Percentiles rank a stretch among this genome's conserved stretches.
Evolutionary conservation across 2,888 invertebrate species (phyloP).

Genomic region (Galeopsomyia nigrocyanea): DNA sequence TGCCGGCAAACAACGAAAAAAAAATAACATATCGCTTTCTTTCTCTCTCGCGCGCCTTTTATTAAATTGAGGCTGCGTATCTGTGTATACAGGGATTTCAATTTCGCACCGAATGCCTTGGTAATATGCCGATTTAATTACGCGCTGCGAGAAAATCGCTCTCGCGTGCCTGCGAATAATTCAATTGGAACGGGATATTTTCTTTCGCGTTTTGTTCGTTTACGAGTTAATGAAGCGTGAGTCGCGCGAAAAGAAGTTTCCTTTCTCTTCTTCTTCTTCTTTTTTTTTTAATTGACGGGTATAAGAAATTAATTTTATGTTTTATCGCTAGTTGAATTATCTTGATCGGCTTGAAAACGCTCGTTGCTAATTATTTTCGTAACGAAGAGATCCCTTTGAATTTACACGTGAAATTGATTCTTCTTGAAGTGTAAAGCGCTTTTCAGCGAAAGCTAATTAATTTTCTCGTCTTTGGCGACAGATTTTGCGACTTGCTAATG

Average conservation of each 20-base stretch:
- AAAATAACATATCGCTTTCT: neutral
- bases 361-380: no score
- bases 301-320: no score
- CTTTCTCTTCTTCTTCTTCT: no score
- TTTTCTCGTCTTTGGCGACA: slow-evolving; percentile 16
- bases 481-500: slow-evolving; percentile 4
- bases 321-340: no score
- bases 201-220: no score
- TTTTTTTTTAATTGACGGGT: no score
- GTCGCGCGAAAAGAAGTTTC: no score
- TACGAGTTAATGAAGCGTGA: no score
- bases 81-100: slow-evolving; percentile 10
- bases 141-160: neutral
- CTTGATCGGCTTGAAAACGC: no score
- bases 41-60: slow-evolving; percentile 6
- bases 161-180: slow-evolving; percentile 6
- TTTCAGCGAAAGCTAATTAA: slow-evolving; percentile 29
- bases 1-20: no score
- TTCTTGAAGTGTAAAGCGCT: slow-evolving; percentile 5
- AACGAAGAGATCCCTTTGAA: slow-evolving; percentile 8
- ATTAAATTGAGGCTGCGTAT: slow-evolving; percentile 22
- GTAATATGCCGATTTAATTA: slow-evolving; percentile 20
- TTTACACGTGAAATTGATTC: neutral
- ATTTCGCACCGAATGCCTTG: slow-evolving; percentile 14
- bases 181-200: slow-evolving; percentile 1